These are phyloP conservation scores for Zaprionus bogoriensis DNA, from an alignment of 2,888 invertebrate genomes.

Conservation along the genomic window DNA sequence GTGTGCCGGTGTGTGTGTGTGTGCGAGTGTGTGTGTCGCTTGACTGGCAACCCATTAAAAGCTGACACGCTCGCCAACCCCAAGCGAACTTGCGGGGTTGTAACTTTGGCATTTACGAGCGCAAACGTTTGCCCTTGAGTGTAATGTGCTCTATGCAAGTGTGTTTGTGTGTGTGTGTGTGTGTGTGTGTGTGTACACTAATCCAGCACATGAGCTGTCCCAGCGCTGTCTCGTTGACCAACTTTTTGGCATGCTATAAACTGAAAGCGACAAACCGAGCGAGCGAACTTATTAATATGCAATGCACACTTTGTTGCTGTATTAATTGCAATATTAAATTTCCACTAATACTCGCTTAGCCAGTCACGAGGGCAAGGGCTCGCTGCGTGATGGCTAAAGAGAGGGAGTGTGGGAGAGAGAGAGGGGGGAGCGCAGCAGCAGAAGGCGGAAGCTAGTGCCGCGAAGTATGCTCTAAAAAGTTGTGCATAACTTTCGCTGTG, in stretches of 20 bases:
- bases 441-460: conserved; percentile 3
- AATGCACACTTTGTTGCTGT: conserved; percentile 77
- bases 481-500: conserved; percentile 48
- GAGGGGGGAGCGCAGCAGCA: neutral
- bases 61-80: conserved; percentile 57
- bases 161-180: conserved; percentile 6
- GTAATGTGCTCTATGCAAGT: conserved; percentile 18
- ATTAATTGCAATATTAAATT: conserved; percentile 79
- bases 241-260: conserved; percentile 57
- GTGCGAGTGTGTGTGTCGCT: conserved; percentile 15
- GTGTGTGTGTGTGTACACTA: conserved; percentile 28
- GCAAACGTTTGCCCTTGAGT: conserved; percentile 64
- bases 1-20: conserved; percentile 14
- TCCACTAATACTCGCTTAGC: conserved; percentile 73
- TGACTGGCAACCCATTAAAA: conserved; percentile 63
- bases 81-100: conserved; percentile 61
- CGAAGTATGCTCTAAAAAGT: conserved; percentile 60
- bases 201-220: conserved; percentile 27
- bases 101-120: conserved; percentile 72
- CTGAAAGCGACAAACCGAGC: conserved; percentile 58
- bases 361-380: neutral
- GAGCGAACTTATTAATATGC: conserved; percentile 74
- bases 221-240: conserved; percentile 36
- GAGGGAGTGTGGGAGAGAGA: too few species aligned
- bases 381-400: too few species aligned